Evolutionary conservation across 1,140 invertebrate genomes (phyloP), one percentile per base, ranked within the genome.

Genomic region (Spodoptera frugiperda): DNA sequence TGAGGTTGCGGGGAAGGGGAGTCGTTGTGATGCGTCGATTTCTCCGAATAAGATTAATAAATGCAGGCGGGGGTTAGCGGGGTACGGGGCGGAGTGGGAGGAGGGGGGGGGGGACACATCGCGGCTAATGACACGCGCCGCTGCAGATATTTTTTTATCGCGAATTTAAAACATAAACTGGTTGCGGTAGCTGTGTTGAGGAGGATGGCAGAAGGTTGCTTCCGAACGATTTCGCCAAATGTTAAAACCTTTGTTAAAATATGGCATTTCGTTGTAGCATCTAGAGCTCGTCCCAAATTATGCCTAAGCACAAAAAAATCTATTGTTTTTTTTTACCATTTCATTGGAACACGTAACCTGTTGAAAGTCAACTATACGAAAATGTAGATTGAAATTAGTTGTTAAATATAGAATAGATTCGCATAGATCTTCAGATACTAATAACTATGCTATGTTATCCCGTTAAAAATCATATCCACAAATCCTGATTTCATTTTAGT

Each of bases 31-130:
- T 90, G 90, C 89, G 90, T 85, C 87, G 91, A 91, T 91, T 91
- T 92, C 91, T 90, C 87, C 89, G 91, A 92, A 91, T 90, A 90
- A 91, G 87, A 90, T 90, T 90, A 91, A 92, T 90, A 91, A 91
- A 92, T 91, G 87, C 89, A 91, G 82, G 85, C 86, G 87, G 86
- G 81, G 77, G 75, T 49, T 39, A 55, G 21, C 70, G 68, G 17
- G 65, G 21, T 51, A 15, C 53, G 14, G 39, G 57, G 51, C 25
- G 3, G 77, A 82, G 57, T 46, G 75, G 55, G 25, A 49, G 25
- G 44, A 11, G 59, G 15, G 49, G 39, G 39, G 30, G 39, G 53
- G 78, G 83, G 80, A 82, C 80, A 83, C 83, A 83, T 82, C 82
- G 86, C 89, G 91, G 91, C 87, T 93, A 93, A 93, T 91, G 91